Evolutionary conservation across 2,797 vertebrate species (phyloP), one percentile per base, ranked within the genome.

Genomic region (Salarias fasciatus): DNA sequence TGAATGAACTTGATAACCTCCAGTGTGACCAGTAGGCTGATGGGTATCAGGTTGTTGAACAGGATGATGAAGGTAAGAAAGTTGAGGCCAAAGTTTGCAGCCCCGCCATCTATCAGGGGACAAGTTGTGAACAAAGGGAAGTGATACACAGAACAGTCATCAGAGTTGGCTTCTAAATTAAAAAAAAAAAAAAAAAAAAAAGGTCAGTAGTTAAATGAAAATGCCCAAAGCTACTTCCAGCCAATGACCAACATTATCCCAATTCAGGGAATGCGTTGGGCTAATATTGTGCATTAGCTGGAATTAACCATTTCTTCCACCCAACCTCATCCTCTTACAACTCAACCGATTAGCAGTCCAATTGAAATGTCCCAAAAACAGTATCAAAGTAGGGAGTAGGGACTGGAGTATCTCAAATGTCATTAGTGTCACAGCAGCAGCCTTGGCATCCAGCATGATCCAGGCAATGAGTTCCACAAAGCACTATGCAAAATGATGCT

Each of bases 51-150:
- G 86, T 99, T 99, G 92, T 99, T 99, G 95, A 99, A 99, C 77
- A 99, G 95, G 90, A 99, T 99, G 85, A 99, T 99, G 79, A 99
- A 99, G 65, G 98, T 99, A 91, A 99, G 93, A 89, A 99, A 99
- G 93, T 99, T 99, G 84, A 99, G 91, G 84, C 97, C 97, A 74
- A 98, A 99, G 92, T 99, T 99, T 77, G 92, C 96, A 2, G 97
- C 97, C n/a, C 96, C 97, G 49, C 96, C 97, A 92, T 99, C 98
- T 99, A 92, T 72, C 47, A 80, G 56, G 69, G 71, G 56, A 82
- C 14, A 68, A 79, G 76, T 86, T 77, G 68, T 69, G 63, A 86
- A 86, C 50, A 90, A 62, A 78, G 61, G 75, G 68, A 69, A 83
- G 70, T 79, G 72, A 90, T 78, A 83, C 72, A 90, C 58, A 85